Evolutionary conservation across 2,888 invertebrate species (phyloP).

Genomic region (Falcaria lacertinaria): DNA sequence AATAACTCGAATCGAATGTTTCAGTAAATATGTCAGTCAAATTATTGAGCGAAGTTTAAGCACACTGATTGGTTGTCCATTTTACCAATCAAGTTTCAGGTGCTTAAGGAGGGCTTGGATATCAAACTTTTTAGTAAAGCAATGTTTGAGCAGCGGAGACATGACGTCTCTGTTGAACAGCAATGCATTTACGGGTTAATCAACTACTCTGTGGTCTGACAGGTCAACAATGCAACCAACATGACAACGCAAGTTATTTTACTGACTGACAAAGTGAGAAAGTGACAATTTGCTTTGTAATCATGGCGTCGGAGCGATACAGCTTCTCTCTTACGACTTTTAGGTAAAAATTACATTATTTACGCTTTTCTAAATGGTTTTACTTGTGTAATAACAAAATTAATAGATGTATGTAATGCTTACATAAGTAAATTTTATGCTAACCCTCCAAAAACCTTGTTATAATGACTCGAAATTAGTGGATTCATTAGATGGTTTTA

Average conservation of each 20-base stretch:
- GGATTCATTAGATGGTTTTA: constrained; percentile 12
- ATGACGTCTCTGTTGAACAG: no score
- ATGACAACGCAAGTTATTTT: constrained; percentile 41
- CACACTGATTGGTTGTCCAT: constrained; percentile 36
- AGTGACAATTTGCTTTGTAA: constrained; percentile 80
- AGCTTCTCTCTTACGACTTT: constrained; percentile 95
- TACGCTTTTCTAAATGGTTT: constrained; percentile 20
- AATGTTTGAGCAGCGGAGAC: no score
- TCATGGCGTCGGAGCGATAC: constrained; percentile 97
- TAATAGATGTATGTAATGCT: background rate
- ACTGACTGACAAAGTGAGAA: no score
- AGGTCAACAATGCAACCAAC: constrained; percentile 27
- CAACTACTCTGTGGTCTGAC: constrained; percentile 5
- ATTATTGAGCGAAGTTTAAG: constrained; percentile 59
- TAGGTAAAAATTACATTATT: constrained; percentile 68
- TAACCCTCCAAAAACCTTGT: constrained; percentile 3
- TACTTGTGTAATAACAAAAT: background rate
- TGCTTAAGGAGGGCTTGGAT: background rate
- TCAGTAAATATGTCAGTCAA: constrained; percentile 46
- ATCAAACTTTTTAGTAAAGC: background rate
- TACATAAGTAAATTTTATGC: background rate
- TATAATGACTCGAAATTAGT: constrained; percentile 7
- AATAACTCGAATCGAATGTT: constrained; percentile 50
- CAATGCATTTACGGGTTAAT: no score
- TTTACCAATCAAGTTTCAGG: constrained; percentile 27